Evolutionary conservation across 2,113 vertebrate genomes (phyloP).

Genomic region (Tauraco erythrolophus): DNA sequence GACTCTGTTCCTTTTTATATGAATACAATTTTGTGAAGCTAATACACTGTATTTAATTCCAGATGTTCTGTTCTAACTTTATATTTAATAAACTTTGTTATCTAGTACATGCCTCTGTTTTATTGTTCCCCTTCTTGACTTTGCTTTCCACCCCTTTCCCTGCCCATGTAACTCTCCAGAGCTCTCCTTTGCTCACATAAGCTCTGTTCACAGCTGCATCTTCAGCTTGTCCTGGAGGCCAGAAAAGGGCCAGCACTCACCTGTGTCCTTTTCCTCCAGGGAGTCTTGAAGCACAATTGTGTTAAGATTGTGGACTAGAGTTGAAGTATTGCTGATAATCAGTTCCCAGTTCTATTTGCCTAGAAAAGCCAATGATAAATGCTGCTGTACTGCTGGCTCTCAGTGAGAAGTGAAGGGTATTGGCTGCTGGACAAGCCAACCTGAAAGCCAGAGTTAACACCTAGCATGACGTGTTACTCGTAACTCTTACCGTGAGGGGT

Average conservation of each 20-base stretch:
- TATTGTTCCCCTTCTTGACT: neutral
- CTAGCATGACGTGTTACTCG: too few species aligned
- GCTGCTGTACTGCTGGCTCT: too few species aligned
- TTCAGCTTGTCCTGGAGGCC: neutral
- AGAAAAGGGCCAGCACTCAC: fast-evolving
- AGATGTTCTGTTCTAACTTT: neutral
- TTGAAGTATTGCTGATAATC: neutral
- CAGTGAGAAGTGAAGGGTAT: neutral
- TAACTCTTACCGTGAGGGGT: neutral
- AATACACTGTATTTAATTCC: neutral
- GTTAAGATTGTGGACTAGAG: neutral
- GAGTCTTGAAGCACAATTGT: neutral
- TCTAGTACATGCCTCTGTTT: neutral
- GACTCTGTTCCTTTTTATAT: neutral
- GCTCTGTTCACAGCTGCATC: neutral
- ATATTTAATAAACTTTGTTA: constrained; percentile 33
- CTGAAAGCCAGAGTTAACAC: too few species aligned
- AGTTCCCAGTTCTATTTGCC: neutral
- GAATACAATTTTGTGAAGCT: neutral
- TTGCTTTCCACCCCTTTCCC: neutral
- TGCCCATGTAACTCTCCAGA: neutral
- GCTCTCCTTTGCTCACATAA: neutral
- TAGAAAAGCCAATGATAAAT: neutral
- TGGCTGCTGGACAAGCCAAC: neutral
- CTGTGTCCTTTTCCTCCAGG: fast-evolving